Conservation (phyloP, 1,140 invertebrate species). For the Helicoverpa armigera region DNA sequence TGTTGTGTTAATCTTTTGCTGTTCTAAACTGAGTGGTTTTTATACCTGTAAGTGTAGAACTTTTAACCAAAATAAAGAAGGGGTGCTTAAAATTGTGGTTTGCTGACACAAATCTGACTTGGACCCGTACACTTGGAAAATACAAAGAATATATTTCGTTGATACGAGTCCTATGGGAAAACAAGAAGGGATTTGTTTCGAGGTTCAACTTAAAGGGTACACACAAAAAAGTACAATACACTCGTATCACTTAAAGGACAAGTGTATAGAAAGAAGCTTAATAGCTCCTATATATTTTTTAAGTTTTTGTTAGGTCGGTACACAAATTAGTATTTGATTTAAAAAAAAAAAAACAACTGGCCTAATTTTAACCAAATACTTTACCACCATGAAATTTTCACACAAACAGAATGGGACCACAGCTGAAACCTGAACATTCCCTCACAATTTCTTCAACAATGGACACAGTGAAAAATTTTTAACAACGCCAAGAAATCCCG, state of each 20-base stretch:
- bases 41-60: conserved; percentile 35
- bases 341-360: too few species aligned
- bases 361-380: too few species aligned
- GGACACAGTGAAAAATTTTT: conserved; percentile 8
- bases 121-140: background rate
- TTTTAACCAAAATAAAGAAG: conserved; percentile 26
- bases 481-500: conserved; percentile 49
- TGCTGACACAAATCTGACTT: conserved; percentile 39
- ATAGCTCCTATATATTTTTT: too few species aligned
- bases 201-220: too few species aligned
- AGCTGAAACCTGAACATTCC: too few species aligned
- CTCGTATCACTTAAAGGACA: too few species aligned
- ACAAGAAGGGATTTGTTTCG: background rate
- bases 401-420: too few species aligned
- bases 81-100: conserved; percentile 37
- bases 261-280: too few species aligned
- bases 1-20: conserved; percentile 48
- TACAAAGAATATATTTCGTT: background rate
- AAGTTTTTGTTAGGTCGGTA: too few species aligned
- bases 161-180: background rate
- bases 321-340: too few species aligned
- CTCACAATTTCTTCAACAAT: background rate
- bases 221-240: too few species aligned
- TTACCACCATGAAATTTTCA: too few species aligned
- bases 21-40: conserved; percentile 44